Conservation (phyloP, 1,140 invertebrate species). For the Theocolax elegans region DNA sequence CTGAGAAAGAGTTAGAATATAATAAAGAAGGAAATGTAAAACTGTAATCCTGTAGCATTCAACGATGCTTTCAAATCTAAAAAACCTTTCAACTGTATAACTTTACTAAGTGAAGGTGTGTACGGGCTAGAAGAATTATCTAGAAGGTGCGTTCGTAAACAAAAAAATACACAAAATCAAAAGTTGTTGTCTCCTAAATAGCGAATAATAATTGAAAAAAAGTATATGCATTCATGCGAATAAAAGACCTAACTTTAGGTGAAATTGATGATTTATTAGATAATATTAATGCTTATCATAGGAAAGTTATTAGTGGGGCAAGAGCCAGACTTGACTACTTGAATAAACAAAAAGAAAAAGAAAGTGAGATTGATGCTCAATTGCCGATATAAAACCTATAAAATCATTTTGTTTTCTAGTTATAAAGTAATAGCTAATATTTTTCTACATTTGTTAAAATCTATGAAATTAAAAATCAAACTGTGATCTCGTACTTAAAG, state of each 20-base stretch:
- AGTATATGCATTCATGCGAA: background rate
- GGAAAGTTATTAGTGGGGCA: background rate
- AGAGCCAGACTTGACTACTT: background rate
- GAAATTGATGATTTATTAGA: background rate
- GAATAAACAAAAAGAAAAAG: background rate
- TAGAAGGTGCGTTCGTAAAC: background rate
- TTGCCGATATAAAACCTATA: too few relatives aligned
- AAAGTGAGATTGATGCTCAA: background rate
- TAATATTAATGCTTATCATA: background rate
- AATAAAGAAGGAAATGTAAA: background rate
- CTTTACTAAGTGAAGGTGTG: too few relatives aligned
- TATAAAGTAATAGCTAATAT: too few relatives aligned
- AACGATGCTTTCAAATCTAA: background rate
- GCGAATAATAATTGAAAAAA: background rate
- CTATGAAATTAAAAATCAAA: too few relatives aligned
- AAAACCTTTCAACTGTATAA: background rate
- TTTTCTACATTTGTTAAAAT: too few relatives aligned
- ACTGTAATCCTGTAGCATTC: background rate
- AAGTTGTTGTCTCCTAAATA: background rate
- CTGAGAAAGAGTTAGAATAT: background rate
- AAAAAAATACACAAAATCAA: background rate
- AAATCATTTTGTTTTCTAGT: too few relatives aligned
- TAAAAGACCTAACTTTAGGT: background rate
- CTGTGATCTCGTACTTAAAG: too few relatives aligned
- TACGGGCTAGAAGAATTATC: background rate